phyloP scores from a whole-genome alignment of 2,797 vertebrate genomes.

The Cercopithecus neglectus region DNA sequence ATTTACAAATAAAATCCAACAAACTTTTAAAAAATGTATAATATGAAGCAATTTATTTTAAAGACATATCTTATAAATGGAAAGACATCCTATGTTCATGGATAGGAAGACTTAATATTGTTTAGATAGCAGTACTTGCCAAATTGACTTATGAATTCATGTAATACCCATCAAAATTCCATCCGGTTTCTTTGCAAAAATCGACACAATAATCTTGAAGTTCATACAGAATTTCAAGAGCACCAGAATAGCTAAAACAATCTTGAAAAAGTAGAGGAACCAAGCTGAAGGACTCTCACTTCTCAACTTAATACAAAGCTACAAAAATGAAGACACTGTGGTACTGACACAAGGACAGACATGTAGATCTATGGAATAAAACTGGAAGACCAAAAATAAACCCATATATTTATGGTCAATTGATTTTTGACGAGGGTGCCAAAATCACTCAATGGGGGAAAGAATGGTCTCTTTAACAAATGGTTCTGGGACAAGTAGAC shows the following conservation, averaged over 20 bases:
- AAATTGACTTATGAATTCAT: background rate
- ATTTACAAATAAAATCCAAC: constrained; percentile 9
- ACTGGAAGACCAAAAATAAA: background rate
- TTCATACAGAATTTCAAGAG: background rate
- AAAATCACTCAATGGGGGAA: background rate
- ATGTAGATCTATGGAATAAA: background rate
- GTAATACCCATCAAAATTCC: background rate
- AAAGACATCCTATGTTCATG: background rate
- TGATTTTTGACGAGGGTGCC: background rate
- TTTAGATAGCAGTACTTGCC: background rate
- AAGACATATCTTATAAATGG: background rate
- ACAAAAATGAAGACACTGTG: background rate
- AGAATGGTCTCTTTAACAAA: background rate
- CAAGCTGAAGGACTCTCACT: background rate
- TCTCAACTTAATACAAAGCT: background rate
- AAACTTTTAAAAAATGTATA: background rate
- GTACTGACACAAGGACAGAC: background rate
- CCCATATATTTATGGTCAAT: background rate
- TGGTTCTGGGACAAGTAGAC: background rate
- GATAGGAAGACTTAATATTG: background rate
- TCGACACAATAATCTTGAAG: background rate
- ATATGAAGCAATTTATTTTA: background rate
- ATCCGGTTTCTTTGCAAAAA: background rate
- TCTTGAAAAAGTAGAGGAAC: background rate
- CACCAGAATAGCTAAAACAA: background rate